Percentiles rank a stretch among this genome's conserved stretches.
Conservation (phyloP, 2,113 vertebrate genomes). For the Corapipo altera region DNA sequence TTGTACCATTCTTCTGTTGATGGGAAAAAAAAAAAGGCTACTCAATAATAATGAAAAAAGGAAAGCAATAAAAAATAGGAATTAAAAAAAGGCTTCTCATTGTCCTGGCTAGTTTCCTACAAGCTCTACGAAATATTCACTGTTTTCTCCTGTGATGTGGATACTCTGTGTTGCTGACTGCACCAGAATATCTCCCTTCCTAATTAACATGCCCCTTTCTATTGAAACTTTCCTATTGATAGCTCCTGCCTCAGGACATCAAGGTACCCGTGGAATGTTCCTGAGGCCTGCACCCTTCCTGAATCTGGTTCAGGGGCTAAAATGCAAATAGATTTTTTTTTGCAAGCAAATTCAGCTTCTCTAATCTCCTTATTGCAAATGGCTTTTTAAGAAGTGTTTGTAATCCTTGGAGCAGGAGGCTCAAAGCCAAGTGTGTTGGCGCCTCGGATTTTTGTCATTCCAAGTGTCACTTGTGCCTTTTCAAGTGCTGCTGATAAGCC, state of each 20-base stretch:
- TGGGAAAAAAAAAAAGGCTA: not conserved
- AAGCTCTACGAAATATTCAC: not conserved
- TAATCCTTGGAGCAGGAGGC: not conserved
- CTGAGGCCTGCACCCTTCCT: not conserved
- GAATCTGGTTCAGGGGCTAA: not conserved
- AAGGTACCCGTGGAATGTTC: not conserved
- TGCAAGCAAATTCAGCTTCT: not conserved
- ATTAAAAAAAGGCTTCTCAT: not conserved
- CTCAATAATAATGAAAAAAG: not conserved
- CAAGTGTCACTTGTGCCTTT: slow-evolving; percentile 33
- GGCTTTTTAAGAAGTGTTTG: not conserved
- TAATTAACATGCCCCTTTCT: not conserved
- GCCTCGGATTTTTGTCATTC: slow-evolving; percentile 44
- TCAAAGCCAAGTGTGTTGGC: not conserved
- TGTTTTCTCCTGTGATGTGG: not conserved
- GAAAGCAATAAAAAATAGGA: not conserved
- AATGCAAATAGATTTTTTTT: not conserved
- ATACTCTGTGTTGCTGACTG: not conserved
- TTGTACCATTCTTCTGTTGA: not conserved
- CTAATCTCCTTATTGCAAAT: not conserved
- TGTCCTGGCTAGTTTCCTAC: not conserved
- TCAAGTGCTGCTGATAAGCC: slow-evolving; percentile 27
- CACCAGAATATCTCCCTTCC: not conserved
- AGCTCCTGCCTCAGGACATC: not conserved
- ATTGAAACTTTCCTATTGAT: not conserved